These are phyloP conservation scores for Paramormyrops kingsleyae DNA, from an alignment of 2,113 vertebrate genomes.

Conservation along the genomic window DNA sequence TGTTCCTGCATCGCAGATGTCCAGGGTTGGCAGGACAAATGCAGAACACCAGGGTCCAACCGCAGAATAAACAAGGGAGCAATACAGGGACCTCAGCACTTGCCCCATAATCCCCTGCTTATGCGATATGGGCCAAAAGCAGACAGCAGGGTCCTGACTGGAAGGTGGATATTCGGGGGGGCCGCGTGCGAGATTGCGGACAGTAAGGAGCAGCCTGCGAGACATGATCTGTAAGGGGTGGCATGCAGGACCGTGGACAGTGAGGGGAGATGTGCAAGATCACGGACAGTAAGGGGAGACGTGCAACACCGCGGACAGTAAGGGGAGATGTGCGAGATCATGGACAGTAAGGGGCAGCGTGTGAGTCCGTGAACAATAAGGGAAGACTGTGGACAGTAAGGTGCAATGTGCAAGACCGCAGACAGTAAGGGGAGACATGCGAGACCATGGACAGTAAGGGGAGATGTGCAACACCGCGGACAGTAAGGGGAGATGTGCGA, in stretches of 20 bases:
- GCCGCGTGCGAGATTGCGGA: neutral
- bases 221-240: no score
- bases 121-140: neutral
- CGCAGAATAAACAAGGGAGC: slow-evolving; percentile 15
- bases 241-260: neutral
- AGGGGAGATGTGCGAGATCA: no score
- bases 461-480: no score
- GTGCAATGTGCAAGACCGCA: no score
- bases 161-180: neutral
- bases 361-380: no score
- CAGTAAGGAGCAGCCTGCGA: neutral
- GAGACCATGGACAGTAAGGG: no score
- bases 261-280: no score
- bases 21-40: slow-evolving; percentile 28
- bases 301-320: no score
- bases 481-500: no score
- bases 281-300: no score
- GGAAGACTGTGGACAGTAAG: no score
- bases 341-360: neutral
- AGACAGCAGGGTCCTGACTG: slow-evolving; percentile 9
- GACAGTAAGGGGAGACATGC: no score
- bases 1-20: slow-evolving; percentile 14
- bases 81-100: neutral
- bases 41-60: slow-evolving; percentile 25
- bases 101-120: neutral